Conservation (phyloP, 1,140 invertebrate genomes). For the Apocrypta bakeri region DNA sequence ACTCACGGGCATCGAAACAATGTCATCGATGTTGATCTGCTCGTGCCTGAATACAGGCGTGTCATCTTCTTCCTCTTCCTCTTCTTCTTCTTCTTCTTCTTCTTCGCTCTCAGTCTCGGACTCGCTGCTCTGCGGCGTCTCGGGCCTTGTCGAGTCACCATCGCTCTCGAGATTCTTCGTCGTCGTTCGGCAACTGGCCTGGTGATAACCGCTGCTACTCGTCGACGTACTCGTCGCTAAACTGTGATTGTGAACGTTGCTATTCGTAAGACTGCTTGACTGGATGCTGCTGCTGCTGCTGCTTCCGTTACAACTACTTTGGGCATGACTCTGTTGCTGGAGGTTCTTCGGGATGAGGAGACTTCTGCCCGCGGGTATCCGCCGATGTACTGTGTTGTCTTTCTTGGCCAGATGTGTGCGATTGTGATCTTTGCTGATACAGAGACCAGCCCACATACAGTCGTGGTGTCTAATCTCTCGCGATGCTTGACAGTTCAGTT, state of each 20-base stretch:
- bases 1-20: constrained; percentile 59
- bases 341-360: constrained; percentile 62
- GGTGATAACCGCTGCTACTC: constrained; percentile 23
- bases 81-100: constrained; percentile 55
- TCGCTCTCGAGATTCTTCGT: constrained; percentile 61
- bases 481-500: constrained; percentile 54
- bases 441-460: constrained; percentile 81
- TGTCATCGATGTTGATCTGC: constrained; percentile 61
- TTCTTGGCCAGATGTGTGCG: constrained; percentile 61
- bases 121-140: constrained; percentile 69
- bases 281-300: not conserved
- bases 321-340: constrained; percentile 37
- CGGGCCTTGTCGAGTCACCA: constrained; percentile 67
- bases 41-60: constrained; percentile 66
- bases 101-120: constrained; percentile 58
- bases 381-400: constrained; percentile 56
- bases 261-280: constrained; percentile 23
- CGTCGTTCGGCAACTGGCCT: not conserved
- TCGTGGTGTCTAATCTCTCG: constrained; percentile 77
- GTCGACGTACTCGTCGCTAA: constrained; percentile 26
- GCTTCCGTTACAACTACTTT: not conserved
- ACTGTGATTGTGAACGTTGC: not conserved
- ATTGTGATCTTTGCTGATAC: constrained; percentile 74
- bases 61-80: constrained; percentile 55
- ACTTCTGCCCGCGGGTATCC: constrained; percentile 64